Evolutionary conservation across 2,888 invertebrate species (phyloP).

Genomic region (Tetropium fuscum): DNA sequence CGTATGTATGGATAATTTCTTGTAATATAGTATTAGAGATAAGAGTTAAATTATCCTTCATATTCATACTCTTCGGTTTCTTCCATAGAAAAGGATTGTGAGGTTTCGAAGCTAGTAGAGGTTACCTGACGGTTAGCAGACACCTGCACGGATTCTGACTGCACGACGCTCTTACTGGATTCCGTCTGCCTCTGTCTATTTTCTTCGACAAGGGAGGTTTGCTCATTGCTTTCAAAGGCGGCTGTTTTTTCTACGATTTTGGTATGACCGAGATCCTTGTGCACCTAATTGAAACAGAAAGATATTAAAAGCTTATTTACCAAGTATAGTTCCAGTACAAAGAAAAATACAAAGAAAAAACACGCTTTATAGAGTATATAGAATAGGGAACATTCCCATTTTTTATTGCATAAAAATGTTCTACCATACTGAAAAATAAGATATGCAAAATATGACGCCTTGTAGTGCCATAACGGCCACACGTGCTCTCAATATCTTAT

Average conservation of each 20-base stretch:
- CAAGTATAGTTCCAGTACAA: too few species aligned
- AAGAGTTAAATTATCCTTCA: constrained; percentile 47
- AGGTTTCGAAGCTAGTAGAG: constrained; percentile 59
- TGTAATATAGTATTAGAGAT: constrained; percentile 8
- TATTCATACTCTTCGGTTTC: constrained; percentile 63
- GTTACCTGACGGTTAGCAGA: constrained; percentile 61
- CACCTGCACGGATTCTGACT: constrained; percentile 55
- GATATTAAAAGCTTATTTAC: background rate
- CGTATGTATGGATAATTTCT: constrained; percentile 25
- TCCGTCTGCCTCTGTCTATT: constrained; percentile 58
- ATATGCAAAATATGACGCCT: too few species aligned
- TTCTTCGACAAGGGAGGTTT: constrained; percentile 61
- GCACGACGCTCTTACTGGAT: constrained; percentile 56
- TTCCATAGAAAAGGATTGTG: constrained; percentile 63
- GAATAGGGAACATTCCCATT: too few species aligned
- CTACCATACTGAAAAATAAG: too few species aligned
- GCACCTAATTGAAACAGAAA: constrained; percentile 59
- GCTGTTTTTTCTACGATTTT: constrained; percentile 62
- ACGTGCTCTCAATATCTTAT: too few species aligned
- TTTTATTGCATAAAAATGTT: too few species aligned
- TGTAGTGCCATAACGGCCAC: too few species aligned
- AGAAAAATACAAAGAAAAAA: too few species aligned
- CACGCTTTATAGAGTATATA: too few species aligned
- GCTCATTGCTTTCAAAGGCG: constrained; percentile 60
- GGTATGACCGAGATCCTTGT: constrained; percentile 61